phyloP scores from a whole-genome alignment of 2,797 vertebrate species.

The Acrossocheilus wenchowensis region DNA sequence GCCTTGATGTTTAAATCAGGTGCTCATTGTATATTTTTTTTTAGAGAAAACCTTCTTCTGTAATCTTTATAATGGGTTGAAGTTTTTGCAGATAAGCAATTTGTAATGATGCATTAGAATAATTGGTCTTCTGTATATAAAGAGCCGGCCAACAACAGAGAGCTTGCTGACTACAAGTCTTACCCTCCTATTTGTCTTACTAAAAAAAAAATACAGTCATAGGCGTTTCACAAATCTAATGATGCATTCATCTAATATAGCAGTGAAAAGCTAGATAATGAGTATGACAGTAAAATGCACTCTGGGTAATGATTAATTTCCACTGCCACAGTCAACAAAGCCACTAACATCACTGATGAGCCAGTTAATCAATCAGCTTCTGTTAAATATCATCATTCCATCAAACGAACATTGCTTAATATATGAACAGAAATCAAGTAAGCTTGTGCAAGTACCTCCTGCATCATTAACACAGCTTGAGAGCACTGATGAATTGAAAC shows the following conservation, averaged over 20 bases:
- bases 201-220: background rate
- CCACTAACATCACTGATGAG: background rate
- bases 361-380: background rate
- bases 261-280: conserved; percentile 20
- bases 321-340: background rate
- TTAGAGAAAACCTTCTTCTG: background rate
- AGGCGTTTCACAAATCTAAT: conserved; percentile 5
- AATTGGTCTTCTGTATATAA: conserved; percentile 35
- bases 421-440: background rate
- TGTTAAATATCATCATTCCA: conserved; percentile 1
- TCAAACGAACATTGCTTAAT: background rate
- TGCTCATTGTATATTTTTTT: conserved; percentile 19
- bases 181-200: conserved; percentile 25
- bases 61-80: conserved; percentile 46
- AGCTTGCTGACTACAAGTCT: conserved; percentile 2
- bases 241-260: conserved; percentile 10
- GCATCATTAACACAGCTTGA: background rate
- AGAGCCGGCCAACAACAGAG: conserved; percentile 3
- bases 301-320: conserved; percentile 31
- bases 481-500: background rate
- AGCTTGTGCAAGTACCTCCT: background rate
- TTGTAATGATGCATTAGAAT: conserved; percentile 37
- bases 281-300: conserved; percentile 13
- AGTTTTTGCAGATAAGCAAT: conserved; percentile 41
- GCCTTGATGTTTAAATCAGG: conserved; percentile 20